Percentiles rank a stretch among this genome's conserved stretches.
Evolutionary conservation across 2,113 vertebrate species (phyloP).

Genomic region (Bufo gargarizans): DNA sequence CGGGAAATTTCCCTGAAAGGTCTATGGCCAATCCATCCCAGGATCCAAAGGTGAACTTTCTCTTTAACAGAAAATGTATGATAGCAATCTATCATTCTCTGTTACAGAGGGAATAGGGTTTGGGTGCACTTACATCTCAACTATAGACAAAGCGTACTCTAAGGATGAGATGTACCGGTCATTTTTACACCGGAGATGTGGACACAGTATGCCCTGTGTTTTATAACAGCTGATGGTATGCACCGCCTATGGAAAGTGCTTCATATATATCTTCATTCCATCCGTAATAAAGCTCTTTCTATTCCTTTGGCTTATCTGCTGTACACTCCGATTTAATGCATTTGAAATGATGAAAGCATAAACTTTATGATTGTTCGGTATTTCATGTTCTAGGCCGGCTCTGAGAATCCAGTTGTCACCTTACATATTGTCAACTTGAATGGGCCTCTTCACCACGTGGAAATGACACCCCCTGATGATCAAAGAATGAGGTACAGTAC

Average conservation of each 20-base stretch:
- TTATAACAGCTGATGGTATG: neutral
- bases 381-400: conserved; percentile 80
- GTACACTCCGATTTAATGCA: neutral
- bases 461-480: conserved; percentile 92
- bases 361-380: neutral
- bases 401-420: conserved; percentile 91
- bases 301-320: neutral
- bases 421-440: conserved; percentile 93
- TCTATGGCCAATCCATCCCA: no score
- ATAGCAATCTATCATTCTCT: neutral
- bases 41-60: no score
- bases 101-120: no score
- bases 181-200: no score
- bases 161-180: neutral
- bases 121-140: neutral
- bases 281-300: neutral
- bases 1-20: no score
- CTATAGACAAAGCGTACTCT: neutral
- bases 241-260: neutral
- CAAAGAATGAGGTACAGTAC: conserved; percentile 84
- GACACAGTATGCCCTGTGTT: neutral
- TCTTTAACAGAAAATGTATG: no score
- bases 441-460: conserved; percentile 89
- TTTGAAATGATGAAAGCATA: conserved; percentile 1
- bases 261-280: neutral